These are phyloP conservation scores for Brienomyrus longianalis DNA, from an alignment of 2,113 vertebrate species.

Conservation along the genomic window DNA sequence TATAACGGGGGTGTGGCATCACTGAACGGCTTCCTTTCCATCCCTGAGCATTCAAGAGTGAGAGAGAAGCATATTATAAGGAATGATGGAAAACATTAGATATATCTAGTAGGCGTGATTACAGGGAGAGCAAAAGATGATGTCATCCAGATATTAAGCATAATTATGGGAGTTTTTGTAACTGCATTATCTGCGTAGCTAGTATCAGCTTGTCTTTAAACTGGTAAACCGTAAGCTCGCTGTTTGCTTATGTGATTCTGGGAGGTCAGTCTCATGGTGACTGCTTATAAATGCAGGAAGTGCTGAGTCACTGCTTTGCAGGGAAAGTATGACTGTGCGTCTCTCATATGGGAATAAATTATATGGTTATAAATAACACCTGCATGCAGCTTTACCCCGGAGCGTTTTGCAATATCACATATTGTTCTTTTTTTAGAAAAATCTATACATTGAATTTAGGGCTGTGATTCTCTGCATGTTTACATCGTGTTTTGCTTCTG, in stretches of 20 bases:
- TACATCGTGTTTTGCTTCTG: neutral
- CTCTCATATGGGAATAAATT: neutral
- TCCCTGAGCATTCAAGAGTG: slow-evolving; percentile 15
- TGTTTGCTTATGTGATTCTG: neutral
- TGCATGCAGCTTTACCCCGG: neutral
- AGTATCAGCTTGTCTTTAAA: neutral
- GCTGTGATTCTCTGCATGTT: neutral
- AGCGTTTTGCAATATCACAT: neutral
- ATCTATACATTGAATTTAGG: neutral
- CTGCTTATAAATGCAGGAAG: neutral
- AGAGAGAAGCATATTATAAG: slow-evolving; percentile 2
- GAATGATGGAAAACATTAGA: slow-evolving; percentile 17
- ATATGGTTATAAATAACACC: neutral
- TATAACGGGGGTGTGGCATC: neutral
- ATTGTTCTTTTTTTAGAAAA: neutral
- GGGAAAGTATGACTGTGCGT: neutral
- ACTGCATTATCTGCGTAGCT: neutral
- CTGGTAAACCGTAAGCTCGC: neutral
- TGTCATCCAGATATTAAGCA: neutral
- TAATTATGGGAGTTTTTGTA: neutral
- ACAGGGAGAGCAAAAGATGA: too few species aligned
- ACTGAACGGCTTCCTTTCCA: slow-evolving; percentile 20
- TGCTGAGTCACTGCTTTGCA: neutral
- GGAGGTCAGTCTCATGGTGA: neutral
- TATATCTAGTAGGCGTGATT: neutral